Evolutionary conservation across 2,888 invertebrate genomes (phyloP).

Genomic region (Stenotaenia linearis): DNA sequence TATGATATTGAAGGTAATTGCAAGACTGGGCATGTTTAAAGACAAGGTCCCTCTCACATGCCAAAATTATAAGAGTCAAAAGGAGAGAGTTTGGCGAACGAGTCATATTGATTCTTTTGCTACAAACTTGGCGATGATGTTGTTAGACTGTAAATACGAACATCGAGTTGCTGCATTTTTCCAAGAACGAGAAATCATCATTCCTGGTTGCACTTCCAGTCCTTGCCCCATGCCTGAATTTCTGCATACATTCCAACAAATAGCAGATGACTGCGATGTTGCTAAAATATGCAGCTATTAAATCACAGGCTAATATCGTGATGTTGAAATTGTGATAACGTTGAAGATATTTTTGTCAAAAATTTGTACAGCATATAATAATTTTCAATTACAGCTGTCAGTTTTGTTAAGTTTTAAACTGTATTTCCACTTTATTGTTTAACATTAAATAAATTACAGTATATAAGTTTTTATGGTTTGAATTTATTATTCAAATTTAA

Average conservation of each 20-base stretch:
- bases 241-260: conserved; percentile 55
- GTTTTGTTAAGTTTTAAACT: too few species aligned
- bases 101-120: conserved; percentile 72
- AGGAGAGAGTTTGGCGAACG: conserved; percentile 57
- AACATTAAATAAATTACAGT: too few species aligned
- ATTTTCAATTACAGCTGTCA: too few species aligned
- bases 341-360: background rate
- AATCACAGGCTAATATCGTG: too few species aligned
- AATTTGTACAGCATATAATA: too few species aligned
- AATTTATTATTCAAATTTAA: too few species aligned
- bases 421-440: too few species aligned
- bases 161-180: conserved; percentile 60
- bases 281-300: conserved; percentile 59
- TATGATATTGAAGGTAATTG: conserved; percentile 50
- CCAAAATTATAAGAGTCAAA: conserved; percentile 50
- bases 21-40: conserved; percentile 65
- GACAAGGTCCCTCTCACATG: conserved; percentile 51
- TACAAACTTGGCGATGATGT: conserved; percentile 70
- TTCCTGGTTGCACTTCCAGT: conserved; percentile 64
- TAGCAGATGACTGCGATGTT: conserved; percentile 62
- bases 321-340: background rate
- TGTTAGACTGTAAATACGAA: conserved; percentile 50
- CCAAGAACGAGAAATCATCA: conserved; percentile 63
- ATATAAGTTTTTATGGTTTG: too few species aligned
- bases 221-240: conserved; percentile 61